These are phyloP conservation scores for Hexactinellida sp. DNA, from an alignment of 37 sponge, comb jelly and placozoan species.

Conservation along the genomic window DNA sequence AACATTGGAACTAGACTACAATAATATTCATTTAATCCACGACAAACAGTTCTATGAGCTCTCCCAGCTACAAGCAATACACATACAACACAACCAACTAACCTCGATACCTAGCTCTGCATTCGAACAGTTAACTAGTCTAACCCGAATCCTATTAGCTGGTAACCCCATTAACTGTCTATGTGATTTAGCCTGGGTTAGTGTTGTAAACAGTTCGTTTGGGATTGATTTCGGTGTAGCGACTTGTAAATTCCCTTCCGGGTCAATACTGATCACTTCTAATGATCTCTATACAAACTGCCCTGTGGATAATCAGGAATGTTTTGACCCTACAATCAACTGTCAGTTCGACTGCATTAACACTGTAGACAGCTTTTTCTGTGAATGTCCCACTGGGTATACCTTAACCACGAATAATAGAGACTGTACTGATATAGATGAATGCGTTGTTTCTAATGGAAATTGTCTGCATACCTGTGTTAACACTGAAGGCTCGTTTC, in stretches of 20 bases:
- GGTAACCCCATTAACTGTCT: not conserved
- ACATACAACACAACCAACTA: not conserved
- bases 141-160: not conserved
- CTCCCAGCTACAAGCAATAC: not conserved
- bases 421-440: not conserved
- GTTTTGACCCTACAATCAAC: not conserved
- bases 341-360: not conserved
- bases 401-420: not conserved
- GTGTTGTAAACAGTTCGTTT: not conserved
- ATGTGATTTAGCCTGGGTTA: not conserved
- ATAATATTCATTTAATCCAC: not conserved
- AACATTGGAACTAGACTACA: not conserved
- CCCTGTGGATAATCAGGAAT: not conserved
- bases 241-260: not conserved
- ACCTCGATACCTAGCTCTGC: not conserved
- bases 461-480: not conserved
- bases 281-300: not conserved
- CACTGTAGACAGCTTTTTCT: not conserved
- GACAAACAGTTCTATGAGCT: not conserved
- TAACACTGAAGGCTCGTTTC: not conserved
- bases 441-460: not conserved
- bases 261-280: not conserved
- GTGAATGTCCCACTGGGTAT: not conserved
- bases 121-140: not conserved
- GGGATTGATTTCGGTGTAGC: not conserved